Percentiles rank a stretch among this genome's conserved stretches.
phyloP scores from a whole-genome alignment of 2,888 invertebrate species.

The Agrochola circellaris region DNA sequence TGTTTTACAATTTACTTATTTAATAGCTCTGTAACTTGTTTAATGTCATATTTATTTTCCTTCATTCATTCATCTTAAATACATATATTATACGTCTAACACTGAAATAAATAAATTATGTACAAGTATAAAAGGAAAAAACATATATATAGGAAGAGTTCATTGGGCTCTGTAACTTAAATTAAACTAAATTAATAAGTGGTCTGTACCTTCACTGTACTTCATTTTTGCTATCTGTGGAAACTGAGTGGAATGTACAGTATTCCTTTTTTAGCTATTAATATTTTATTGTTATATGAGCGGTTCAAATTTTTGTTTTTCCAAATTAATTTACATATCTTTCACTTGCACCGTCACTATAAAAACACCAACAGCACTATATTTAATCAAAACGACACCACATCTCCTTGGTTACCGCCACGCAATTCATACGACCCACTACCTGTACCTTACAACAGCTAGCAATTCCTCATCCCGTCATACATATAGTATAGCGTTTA shows the following conservation, averaged over 20 bases:
- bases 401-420: slow-evolving; percentile 10
- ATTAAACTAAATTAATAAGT: neutral
- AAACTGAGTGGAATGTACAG: neutral
- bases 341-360: neutral
- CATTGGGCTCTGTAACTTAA: too few relatives aligned
- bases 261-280: neutral
- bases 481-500: slow-evolving; percentile 68
- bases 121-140: too few relatives aligned
- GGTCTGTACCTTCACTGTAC: neutral
- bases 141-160: too few relatives aligned
- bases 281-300: neutral
- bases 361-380: slow-evolving; percentile 2
- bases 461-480: slow-evolving; percentile 67
- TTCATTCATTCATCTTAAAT: too few relatives aligned
- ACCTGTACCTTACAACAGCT: slow-evolving; percentile 54
- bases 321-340: neutral
- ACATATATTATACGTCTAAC: too few relatives aligned
- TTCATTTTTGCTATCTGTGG: too few relatives aligned
- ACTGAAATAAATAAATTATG: too few relatives aligned
- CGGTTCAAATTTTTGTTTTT: neutral
- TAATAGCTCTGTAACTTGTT: too few relatives aligned
- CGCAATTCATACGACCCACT: slow-evolving; percentile 33
- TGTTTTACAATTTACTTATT: too few relatives aligned
- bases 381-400: slow-evolving; percentile 37
- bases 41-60: too few relatives aligned